A percentile compares a stretch with the other conserved stretches of the same genome.
phyloP scores from a whole-genome alignment of 2,888 invertebrate species.

The Leucoma salicis region DNA sequence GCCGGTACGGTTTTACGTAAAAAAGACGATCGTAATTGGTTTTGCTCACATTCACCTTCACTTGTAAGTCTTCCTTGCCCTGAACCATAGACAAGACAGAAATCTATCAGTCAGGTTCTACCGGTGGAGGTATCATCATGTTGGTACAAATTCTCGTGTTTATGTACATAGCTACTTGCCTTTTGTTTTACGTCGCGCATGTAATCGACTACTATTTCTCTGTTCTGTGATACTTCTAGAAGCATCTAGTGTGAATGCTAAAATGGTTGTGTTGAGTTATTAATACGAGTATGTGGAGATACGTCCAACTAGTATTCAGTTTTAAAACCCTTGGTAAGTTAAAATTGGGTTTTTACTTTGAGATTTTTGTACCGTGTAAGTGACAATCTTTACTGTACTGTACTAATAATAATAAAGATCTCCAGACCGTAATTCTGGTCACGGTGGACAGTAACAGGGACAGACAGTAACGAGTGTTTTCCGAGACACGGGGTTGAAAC shows the following conservation, averaged over 20 bases:
- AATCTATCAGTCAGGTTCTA: constrained; percentile 34
- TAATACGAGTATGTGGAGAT: constrained; percentile 33
- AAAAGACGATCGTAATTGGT: constrained; percentile 33
- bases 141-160: constrained; percentile 77
- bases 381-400: too few relatives aligned
- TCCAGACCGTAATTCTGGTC: too few relatives aligned
- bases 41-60: constrained; percentile 43
- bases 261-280: constrained; percentile 3
- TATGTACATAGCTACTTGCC: constrained; percentile 76
- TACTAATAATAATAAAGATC: too few relatives aligned
- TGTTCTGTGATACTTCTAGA: constrained; percentile 30
- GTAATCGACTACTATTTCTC: constrained; percentile 75
- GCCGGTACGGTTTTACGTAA: neutral
- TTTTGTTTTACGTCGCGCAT: constrained; percentile 73
- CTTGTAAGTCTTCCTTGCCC: constrained; percentile 39
- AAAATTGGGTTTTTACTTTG: neutral
- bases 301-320: constrained; percentile 25
- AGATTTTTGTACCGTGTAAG: too few relatives aligned
- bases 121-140: constrained; percentile 50
- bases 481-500: too few relatives aligned
- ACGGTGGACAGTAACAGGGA: too few relatives aligned
- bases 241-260: constrained; percentile 8
- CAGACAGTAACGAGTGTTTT: too few relatives aligned
- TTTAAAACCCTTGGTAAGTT: constrained; percentile 57
- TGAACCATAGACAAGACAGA: too few relatives aligned